phyloP scores from a whole-genome alignment of 2,113 vertebrate species.

The Notiomystis cincta region DNA sequence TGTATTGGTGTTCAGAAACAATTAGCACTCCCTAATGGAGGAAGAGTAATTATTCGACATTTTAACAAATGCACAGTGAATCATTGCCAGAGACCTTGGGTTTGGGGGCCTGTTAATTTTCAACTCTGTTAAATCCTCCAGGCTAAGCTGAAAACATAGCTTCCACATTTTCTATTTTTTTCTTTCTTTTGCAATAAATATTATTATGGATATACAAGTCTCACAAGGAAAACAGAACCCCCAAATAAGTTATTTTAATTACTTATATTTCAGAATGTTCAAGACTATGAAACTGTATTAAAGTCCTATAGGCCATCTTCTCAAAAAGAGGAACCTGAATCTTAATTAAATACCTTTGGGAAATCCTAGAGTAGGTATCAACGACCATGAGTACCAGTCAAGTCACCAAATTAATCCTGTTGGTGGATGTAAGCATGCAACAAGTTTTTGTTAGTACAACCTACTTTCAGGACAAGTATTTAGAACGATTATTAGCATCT shows the following conservation, averaged over 20 bases:
- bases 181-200: neutral
- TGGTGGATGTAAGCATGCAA: neutral
- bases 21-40: slow-evolving; percentile 34
- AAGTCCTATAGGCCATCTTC: neutral
- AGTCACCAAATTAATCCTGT: neutral
- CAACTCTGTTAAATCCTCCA: neutral
- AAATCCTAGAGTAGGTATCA: neutral
- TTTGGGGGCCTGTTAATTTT: slow-evolving; percentile 11
- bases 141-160: neutral
- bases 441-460: slow-evolving; percentile 4
- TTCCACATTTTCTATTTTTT: neutral
- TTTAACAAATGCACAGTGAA: slow-evolving; percentile 30
- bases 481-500: slow-evolving; percentile 62
- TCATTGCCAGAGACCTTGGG: slow-evolving; percentile 3
- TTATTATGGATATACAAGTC: neutral
- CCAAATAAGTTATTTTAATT: neutral
- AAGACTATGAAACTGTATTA: neutral
- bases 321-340: neutral
- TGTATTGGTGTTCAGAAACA: slow-evolving; percentile 40
- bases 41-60: slow-evolving; percentile 38
- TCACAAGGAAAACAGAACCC: neutral
- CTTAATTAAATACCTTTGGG: neutral
- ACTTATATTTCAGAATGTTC: neutral
- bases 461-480: slow-evolving; percentile 53
- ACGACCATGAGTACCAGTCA: neutral